Evolutionary conservation across 2,113 vertebrate genomes (phyloP), one percentile per base, ranked within the genome.

Genomic region (Anguilla rostrata): DNA sequence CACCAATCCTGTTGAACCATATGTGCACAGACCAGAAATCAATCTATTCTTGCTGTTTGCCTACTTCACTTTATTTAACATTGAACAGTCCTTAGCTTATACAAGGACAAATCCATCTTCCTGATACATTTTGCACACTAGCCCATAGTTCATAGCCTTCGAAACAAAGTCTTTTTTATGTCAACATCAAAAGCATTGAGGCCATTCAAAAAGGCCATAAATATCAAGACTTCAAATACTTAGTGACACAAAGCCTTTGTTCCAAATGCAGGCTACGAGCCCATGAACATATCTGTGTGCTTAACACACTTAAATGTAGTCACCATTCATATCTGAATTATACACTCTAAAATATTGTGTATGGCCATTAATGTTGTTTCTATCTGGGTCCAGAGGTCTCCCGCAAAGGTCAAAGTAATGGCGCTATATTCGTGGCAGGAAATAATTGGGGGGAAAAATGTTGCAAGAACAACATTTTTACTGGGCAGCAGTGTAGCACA

Each of bases 1-100:
- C 5, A 98, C 93, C 84, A 99, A 93, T 9, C 98, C 98, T 99
- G 89, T 80, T 91, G 91, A 91, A 20, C 90, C 91, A 89, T 78
- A 60, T 18, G 56, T 85, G 90, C 0, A 79, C 12, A 80, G 49
- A 87, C 49, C 49, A 53, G 49, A 53, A 53, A 53, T 53, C 8
- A 53, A 53, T 53, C 49, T 53, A 53, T 53, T 53, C 49, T 53
- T 12, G 49, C 2, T 53, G 49, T 12, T 53, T 66, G 60, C 3
- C 60, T 66, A 66, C 22, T 66, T 66, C 60, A 66, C 5, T 66
- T 66, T 26, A 66, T 66, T 66, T 66, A 26, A 20, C 60, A 66
- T 66, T 3, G 20, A 22, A 26, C 22, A 22, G 60, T 66, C 22
- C 60, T 6, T 43, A 84, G 15, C 40, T 46, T 84, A 43, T 34